Percentiles rank a stretch among this genome's conserved stretches.
phyloP scores from a whole-genome alignment of 2,888 invertebrate genomes.

The Uropetala carovei region DNA sequence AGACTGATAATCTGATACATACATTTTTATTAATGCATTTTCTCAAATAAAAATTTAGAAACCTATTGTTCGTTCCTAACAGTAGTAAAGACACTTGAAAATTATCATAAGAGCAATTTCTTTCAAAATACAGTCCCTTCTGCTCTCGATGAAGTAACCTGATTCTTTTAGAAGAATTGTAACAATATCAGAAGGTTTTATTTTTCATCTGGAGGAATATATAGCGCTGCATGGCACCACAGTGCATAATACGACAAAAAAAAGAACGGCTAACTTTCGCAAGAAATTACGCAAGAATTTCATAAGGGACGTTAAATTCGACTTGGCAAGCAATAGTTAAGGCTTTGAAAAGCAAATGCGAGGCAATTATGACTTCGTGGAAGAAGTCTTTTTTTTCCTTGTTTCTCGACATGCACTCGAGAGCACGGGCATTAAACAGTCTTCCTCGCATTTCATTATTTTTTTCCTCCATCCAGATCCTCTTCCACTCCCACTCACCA shows the following conservation, averaged over 20 bases:
- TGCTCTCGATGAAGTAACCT: not conserved
- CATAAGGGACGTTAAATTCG: conserved; percentile 48
- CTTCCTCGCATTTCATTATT: not conserved
- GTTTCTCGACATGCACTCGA: conserved; percentile 6
- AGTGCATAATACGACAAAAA: not conserved
- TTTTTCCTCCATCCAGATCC: not conserved
- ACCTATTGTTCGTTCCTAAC: too few relatives aligned
- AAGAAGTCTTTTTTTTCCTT: conserved; percentile 26
- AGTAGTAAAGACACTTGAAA: too few relatives aligned
- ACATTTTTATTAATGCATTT: too few relatives aligned
- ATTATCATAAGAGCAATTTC: too few relatives aligned
- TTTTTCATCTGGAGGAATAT: not conserved
- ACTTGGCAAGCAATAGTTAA: conserved; percentile 30
- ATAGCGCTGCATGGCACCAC: not conserved
- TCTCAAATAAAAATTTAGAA: too few relatives aligned
- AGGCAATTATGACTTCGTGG: conserved; percentile 45
- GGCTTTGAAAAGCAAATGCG: conserved; percentile 60
- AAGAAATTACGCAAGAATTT: conserved; percentile 24
- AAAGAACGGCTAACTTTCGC: not conserved
- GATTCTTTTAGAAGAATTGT: not conserved
- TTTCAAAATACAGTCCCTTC: too few relatives aligned
- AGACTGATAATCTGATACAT: too few relatives aligned
- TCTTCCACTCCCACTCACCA: not conserved
- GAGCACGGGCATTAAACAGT: not conserved
- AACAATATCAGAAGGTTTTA: not conserved